Conservation (phyloP, 2,113 vertebrate genomes). For the Romanogobio albipinnatus region DNA sequence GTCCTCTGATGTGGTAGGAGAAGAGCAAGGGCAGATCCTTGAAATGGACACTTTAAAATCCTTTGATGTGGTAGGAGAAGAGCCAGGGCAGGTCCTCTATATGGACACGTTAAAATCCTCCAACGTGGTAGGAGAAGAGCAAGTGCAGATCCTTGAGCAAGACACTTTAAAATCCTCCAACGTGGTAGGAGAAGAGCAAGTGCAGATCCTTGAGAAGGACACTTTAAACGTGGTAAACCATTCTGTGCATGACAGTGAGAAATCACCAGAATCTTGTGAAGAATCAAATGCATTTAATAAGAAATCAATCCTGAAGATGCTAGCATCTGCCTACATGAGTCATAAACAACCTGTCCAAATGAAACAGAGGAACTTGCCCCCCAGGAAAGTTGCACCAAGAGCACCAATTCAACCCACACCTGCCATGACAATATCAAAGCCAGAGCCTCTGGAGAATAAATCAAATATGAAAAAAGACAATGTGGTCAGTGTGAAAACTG, state of each 20-base stretch:
- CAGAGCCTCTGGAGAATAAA: constrained; percentile 62
- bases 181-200: no score
- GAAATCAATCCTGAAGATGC: constrained; percentile 70
- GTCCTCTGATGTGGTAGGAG: no score
- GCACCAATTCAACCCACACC: constrained; percentile 57
- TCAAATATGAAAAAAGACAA: constrained; percentile 64
- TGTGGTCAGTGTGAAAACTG: constrained; percentile 57
- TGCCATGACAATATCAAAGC: constrained; percentile 24
- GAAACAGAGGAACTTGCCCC: constrained; percentile 47
- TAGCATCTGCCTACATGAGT: constrained; percentile 74
- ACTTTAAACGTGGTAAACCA: constrained; percentile 20
- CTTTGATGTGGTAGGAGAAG: no score
- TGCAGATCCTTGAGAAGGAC: constrained; percentile 2
- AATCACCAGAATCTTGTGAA: constrained; percentile 25
- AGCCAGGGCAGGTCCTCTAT: no score
- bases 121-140: no score
- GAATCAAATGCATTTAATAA: constrained; percentile 50
- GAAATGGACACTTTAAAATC: no score
- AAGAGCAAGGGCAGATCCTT: no score
- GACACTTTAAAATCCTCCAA: no score
- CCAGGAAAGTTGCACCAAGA: constrained; percentile 67
- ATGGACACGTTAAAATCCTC: no score
- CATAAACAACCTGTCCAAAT: constrained; percentile 46
- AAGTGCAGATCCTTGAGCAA: no score
- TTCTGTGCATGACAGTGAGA: constrained; percentile 32